Evolutionary conservation across 92 coral and sea anemone genomes (phyloP), one percentile per base, ranked within the genome.

Genomic region (Isaurus tuberculatus): DNA sequence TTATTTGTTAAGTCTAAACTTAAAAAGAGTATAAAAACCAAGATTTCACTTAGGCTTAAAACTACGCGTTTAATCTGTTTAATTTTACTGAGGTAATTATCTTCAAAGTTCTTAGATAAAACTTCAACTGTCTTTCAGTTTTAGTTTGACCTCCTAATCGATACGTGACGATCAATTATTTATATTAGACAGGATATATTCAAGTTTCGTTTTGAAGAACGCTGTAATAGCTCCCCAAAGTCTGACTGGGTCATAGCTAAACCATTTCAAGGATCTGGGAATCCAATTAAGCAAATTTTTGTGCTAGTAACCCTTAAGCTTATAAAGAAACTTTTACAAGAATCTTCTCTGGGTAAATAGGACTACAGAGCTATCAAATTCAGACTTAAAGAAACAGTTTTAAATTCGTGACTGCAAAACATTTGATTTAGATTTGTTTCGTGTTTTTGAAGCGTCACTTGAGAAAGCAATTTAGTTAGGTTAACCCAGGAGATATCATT

Each of bases 251-350:
- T 77, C 82, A 77, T 9, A 71, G 32, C 58, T 23, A 7, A 77
- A 36, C 70, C 49, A 77, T 77, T 57, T 77, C 69, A 60, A 40
- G 33, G 34, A 65, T 58, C 82, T 37, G 34, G 34, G 65, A 77
- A 77, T 77, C 82, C 82, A 77, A 77, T 77, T 77, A 77, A 58
- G 22, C 3, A 33, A 58, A 26, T 34, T 26, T 57, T 77, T 77
- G 20, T 2, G 13, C 46, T 3, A 58, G 8, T 27, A 37, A 20
- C 46, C 70, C 43, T 58, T 10, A 40, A 44, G 32, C 26, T 46
- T 29, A 3, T 42, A 11, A 13, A 37, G 65, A 55, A 32, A 20
- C 53, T 57, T 5, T 10, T 32, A 8, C 64, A 53, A 33, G 51
- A 55, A 22, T 46, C 13, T 33, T 60, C 49, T 74, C 43, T 14